phyloP scores from a whole-genome alignment of 2,888 invertebrate genomes.

The Ramazzottius varieornatus region DNA sequence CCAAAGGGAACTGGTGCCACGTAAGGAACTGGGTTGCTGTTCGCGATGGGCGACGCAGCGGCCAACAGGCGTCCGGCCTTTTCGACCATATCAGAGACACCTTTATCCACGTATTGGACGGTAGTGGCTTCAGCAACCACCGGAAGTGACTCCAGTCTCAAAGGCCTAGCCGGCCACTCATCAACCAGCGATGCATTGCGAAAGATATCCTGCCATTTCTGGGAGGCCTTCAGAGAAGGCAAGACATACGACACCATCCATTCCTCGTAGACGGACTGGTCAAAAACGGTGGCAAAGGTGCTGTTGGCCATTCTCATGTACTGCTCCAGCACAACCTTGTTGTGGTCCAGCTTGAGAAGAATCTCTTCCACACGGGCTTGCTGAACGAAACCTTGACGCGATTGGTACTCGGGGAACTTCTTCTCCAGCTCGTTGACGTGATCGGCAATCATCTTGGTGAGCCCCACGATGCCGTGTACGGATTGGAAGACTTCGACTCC shows the following conservation, averaged over 20 bases:
- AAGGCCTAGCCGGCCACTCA: neutral
- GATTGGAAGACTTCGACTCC: neutral
- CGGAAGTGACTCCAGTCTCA: too few relatives aligned
- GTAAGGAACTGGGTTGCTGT: too few relatives aligned
- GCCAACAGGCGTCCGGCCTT: too few relatives aligned
- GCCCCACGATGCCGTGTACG: neutral
- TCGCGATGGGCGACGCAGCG: too few relatives aligned
- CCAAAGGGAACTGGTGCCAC: too few relatives aligned
- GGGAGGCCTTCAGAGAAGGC: conserved; percentile 27
- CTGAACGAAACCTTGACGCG: neutral
- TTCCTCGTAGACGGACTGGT: conserved; percentile 34
- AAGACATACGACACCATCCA: conserved; percentile 40
- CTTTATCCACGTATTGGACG: too few relatives aligned
- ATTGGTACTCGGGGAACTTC: neutral
- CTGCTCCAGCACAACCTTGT: neutral
- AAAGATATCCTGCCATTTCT: neutral
- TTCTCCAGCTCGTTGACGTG: neutral
- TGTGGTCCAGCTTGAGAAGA: neutral
- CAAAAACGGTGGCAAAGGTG: conserved; percentile 32
- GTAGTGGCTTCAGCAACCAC: too few relatives aligned
- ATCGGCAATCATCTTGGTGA: neutral
- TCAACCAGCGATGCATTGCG: neutral
- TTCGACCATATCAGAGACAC: too few relatives aligned
- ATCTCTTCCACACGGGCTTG: neutral
- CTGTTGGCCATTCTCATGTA: conserved; percentile 17